phyloP scores from a whole-genome alignment of 1,140 invertebrate species.

The Nasonia vitripennis region DNA sequence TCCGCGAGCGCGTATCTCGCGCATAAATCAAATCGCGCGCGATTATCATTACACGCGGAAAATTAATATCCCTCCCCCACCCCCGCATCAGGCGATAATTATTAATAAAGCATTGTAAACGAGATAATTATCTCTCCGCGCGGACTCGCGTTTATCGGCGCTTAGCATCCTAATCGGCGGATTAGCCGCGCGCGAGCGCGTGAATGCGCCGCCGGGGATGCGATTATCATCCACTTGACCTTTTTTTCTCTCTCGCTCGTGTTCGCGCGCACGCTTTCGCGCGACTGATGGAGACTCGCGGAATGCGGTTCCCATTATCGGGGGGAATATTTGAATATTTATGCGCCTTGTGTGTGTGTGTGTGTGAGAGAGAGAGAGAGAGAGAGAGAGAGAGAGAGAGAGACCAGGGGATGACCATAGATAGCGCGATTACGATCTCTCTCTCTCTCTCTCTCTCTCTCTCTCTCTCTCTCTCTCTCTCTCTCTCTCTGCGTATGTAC shows the following conservation, averaged over 20 bases:
- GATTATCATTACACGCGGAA: background rate
- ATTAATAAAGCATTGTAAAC: constrained; percentile 37
- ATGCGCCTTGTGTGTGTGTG: background rate
- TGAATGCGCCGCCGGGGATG: background rate
- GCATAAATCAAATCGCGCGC: constrained; percentile 5
- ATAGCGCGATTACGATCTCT: constrained; percentile 36
- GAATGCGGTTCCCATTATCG: constrained; percentile 23
- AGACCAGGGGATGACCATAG: background rate
- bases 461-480: background rate
- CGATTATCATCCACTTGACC: constrained; percentile 2
- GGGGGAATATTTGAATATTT: constrained; percentile 44
- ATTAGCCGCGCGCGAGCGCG: constrained; percentile 17
- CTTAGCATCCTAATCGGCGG: constrained; percentile 25
- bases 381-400: no score
- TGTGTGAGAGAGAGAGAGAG: no score
- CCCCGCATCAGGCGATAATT: constrained; percentile 12
- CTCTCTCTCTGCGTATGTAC: background rate
- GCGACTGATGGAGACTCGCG: background rate
- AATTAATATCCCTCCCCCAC: background rate
- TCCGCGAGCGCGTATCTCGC: background rate
- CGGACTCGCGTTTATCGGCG: background rate
- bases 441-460: background rate
- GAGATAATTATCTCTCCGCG: constrained; percentile 10
- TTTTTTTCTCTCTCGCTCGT: background rate
- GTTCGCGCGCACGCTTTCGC: background rate